Base-by-base conservation (phyloP, 2,113 vertebrate species). In the Gavialis gangeticus region DNA sequence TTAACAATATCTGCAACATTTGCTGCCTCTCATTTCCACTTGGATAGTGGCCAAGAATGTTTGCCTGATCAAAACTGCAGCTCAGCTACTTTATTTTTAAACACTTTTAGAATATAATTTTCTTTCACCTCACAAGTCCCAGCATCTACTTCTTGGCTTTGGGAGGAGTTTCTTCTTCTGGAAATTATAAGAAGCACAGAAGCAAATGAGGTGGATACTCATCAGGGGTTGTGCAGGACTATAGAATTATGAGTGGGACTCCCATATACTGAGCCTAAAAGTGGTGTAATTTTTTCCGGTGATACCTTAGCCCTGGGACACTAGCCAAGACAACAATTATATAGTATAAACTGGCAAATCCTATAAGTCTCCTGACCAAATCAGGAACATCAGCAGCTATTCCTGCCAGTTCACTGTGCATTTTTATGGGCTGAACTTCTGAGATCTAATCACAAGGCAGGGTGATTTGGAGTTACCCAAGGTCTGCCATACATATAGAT, bases 321-420 rank as follows among this genome's bases (percentile, higher is more conserved):
- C 0, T 18, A 56, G 90, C 97, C 97, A 97, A 85, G 91, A 75
- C 62, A 88, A 64, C 93, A 96, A 91, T 97, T 96, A 94, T 79
- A 69, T 94, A 82, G 59, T 76, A 87, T 80, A 95, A 46, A 78
- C 76, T 94, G 81, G 90, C 85, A 95, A 92, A 88, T 4, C 30
- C 76, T 83, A 60, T 80, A 90, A 85, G 19, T 66, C 82, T 91
- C 58, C 80, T 82, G 37, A 92, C 81, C 76, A 91, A 82, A 93
- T 18, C 64, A 77, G 73, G 85, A 94, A 78, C 28, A 76, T 82
- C 83, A 93, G 56, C 85, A 82, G 60, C 60, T 81, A 25, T 0
- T 0, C 67, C 82, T 96, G 87, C 76, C 88, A 87, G 92, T 88
- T 87, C 67, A 91, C 28, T 0, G 0, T 3, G 18, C 1, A 2